Percentiles rank a stretch among this genome's conserved stretches.
These are phyloP conservation scores for Halocynthia aurantium DNA, from an alignment of 23 tunicate genomes.

Conservation along the genomic window DNA sequence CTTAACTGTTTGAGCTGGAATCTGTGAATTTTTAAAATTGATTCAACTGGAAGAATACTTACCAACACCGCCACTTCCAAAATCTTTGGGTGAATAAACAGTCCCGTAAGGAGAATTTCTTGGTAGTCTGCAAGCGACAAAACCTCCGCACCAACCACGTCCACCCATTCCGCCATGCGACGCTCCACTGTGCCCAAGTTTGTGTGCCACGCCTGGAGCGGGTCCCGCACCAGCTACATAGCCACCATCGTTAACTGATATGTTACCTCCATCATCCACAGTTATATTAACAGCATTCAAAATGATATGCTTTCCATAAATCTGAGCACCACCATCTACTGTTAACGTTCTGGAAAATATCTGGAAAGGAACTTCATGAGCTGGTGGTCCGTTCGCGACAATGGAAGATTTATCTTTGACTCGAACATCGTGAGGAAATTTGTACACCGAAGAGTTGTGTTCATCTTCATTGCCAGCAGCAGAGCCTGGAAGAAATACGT, in stretches of 20 bases:
- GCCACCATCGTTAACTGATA: slow-evolving; percentile 18
- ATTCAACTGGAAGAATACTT: too few relatives aligned
- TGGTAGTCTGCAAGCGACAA: slow-evolving; percentile 13
- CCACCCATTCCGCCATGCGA: slow-evolving; percentile 36
- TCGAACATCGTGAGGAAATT: slow-evolving; percentile 17
- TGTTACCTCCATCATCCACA: slow-evolving; percentile 29
- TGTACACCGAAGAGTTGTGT: slow-evolving; percentile 1
- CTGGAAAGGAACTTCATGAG: slow-evolving; percentile 11
- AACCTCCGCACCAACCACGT: slow-evolving; percentile 24
- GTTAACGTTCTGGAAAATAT: slow-evolving; percentile 12
- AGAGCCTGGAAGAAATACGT: neutral
- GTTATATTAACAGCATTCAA: slow-evolving; percentile 14
- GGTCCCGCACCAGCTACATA: slow-evolving; percentile 2
- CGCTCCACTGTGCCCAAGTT: slow-evolving; percentile 28
- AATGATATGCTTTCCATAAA: slow-evolving; percentile 7
- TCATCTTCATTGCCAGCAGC: slow-evolving; percentile 21
- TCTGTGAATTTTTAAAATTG: too few relatives aligned
- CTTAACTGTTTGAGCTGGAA: too few relatives aligned
- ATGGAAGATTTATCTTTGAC: slow-evolving; percentile 18
- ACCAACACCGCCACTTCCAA: slow-evolving; percentile 27
- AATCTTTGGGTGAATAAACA: neutral
- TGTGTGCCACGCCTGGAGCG: slow-evolving; percentile 20
- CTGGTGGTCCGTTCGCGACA: slow-evolving; percentile 20
- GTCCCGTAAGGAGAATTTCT: slow-evolving; percentile 20
- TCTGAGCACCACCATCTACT: slow-evolving; percentile 22